These are phyloP conservation scores for Rhagonycha fulva DNA, from an alignment of 2,888 invertebrate species.

Conservation along the genomic window DNA sequence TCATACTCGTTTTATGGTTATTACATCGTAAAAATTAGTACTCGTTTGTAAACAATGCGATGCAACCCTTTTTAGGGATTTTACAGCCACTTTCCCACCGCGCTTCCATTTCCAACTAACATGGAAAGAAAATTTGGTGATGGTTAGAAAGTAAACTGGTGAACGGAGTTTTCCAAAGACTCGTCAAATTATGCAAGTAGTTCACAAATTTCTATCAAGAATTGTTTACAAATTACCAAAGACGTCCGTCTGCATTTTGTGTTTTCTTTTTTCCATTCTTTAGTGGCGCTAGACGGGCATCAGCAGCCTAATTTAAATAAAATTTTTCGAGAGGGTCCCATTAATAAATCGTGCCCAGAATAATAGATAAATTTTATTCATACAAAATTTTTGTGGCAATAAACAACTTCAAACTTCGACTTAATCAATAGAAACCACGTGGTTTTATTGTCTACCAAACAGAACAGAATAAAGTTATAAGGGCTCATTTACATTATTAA, in stretches of 20 bases:
- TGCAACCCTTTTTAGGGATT: neutral
- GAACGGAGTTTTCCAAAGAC: no score
- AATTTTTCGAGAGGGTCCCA: neutral
- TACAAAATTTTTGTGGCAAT: neutral
- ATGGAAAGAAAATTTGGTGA: no score
- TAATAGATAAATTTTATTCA: neutral
- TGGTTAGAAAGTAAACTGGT: no score
- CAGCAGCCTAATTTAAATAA: neutral
- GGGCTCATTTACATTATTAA: neutral
- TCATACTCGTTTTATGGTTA: neutral
- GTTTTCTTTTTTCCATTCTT: neutral
- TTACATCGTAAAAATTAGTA: neutral
- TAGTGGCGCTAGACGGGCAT: neutral
- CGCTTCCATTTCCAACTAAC: neutral
- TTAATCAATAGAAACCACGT: neutral
- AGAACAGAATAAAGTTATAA: neutral
- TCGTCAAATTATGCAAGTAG: neutral
- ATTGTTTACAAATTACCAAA: neutral
- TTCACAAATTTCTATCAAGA: neutral
- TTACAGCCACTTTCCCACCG: neutral
- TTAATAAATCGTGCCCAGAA: neutral
- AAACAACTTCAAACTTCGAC: neutral
- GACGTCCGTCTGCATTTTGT: neutral
- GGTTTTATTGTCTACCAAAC: neutral
- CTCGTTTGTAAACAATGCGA: neutral